Conservation (phyloP, 2,797 vertebrate genomes). For the Chelonia mydas region DNA sequence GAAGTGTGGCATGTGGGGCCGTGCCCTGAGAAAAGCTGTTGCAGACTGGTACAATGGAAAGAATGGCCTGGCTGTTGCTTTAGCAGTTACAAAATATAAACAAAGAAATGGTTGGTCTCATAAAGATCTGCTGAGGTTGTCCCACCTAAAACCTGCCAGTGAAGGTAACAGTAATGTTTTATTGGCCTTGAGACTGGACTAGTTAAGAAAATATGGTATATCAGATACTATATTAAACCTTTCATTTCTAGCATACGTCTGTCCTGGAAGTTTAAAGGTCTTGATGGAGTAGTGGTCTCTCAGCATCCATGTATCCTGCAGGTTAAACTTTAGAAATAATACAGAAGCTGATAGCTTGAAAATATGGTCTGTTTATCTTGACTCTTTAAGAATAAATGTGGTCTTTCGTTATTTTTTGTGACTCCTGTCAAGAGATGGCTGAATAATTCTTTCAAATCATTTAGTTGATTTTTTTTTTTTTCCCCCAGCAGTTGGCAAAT, state of each 20-base stretch:
- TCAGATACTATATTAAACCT: background rate
- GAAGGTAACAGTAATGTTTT: conserved; percentile 84
- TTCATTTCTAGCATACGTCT: conserved; percentile 7
- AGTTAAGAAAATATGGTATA: background rate
- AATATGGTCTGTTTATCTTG: background rate
- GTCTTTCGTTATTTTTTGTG: background rate
- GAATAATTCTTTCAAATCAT: background rate
- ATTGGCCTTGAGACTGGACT: conserved; percentile 7
- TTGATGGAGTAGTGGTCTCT: background rate
- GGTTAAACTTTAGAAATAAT: fast-evolving
- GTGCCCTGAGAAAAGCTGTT: conserved; percentile 92
- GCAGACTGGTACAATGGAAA: conserved; percentile 95
- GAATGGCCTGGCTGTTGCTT: conserved; percentile 88
- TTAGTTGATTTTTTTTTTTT: background rate
- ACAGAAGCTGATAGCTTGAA: fast-evolving
- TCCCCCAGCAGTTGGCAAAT: background rate
- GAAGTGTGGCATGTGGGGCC: conserved; percentile 96
- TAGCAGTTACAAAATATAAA: conserved; percentile 92
- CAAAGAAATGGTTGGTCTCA: conserved; percentile 95
- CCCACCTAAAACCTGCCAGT: conserved; percentile 92
- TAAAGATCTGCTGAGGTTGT: conserved; percentile 93
- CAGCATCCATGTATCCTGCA: background rate
- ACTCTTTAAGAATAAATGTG: background rate
- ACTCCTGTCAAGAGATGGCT: background rate
- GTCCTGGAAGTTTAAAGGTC: background rate